Conservation (phyloP, 2,888 invertebrate species). For the Drosophila borborema region DNA sequence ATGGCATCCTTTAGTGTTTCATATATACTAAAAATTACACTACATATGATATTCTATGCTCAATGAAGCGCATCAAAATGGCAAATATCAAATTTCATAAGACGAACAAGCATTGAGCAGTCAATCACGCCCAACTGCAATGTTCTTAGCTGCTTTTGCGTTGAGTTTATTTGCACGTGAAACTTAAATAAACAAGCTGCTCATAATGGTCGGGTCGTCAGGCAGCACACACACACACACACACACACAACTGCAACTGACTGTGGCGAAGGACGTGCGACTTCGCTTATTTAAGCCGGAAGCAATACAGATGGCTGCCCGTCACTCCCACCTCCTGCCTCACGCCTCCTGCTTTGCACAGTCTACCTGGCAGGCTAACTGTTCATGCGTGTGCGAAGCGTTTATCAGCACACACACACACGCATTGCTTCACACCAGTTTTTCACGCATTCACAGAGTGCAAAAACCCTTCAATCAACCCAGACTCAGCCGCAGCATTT, state of each 20-base stretch:
- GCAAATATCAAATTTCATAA: background rate
- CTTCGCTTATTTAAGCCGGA: conserved; percentile 42
- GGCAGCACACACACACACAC: conserved; percentile 2
- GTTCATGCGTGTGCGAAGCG: conserved; percentile 31
- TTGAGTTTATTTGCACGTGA: conserved; percentile 47
- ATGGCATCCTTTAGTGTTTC: no score
- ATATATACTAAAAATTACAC: background rate
- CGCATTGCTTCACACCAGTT: conserved; percentile 11
- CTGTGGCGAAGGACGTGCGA: conserved; percentile 18
- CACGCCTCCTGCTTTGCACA: background rate
- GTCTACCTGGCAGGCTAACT: conserved; percentile 7
- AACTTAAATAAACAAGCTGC: conserved; percentile 57
- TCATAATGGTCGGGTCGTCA: conserved; percentile 28
- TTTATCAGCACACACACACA: conserved; percentile 50
- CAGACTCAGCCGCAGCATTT: conserved; percentile 20
- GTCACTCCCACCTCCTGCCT: background rate
- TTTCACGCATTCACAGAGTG: conserved; percentile 12
- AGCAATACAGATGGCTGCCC: conserved; percentile 35
- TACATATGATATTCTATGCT: background rate
- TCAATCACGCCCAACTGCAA: background rate
- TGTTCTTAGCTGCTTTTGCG: background rate
- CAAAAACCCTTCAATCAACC: conserved; percentile 54
- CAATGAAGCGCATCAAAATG: background rate
- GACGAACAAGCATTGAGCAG: background rate
- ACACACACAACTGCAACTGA: conserved; percentile 19